These are phyloP conservation scores for Remorina albescens DNA, from an alignment of 2,797 vertebrate species.

Conservation along the genomic window DNA sequence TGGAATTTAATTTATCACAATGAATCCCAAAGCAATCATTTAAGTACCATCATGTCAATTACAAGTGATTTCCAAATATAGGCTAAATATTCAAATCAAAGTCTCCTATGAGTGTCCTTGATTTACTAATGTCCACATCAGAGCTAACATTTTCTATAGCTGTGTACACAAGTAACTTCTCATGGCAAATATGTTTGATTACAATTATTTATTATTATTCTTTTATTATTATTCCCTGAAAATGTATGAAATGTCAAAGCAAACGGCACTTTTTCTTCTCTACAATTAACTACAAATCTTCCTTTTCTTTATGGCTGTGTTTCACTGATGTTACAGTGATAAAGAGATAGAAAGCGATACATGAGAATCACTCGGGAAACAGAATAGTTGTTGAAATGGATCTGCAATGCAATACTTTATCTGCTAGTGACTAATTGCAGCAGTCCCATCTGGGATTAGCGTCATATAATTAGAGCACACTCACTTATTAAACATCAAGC, in stretches of 20 bases:
- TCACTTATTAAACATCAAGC: slow-evolving; percentile 33
- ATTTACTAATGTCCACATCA: no score
- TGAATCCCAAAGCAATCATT: slow-evolving; percentile 24
- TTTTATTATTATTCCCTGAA: no score
- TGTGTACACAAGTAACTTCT: no score
- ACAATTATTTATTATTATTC: no score
- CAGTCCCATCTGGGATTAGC: slow-evolving; percentile 14
- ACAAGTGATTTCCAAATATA: slow-evolving; percentile 23
- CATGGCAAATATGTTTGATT: no score
- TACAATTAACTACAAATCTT: neutral
- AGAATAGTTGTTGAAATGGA: slow-evolving; percentile 10
- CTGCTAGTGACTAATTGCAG: slow-evolving; percentile 32
- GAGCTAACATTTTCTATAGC: no score
- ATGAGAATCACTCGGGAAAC: slow-evolving; percentile 29
- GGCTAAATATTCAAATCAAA: slow-evolving; percentile 21
- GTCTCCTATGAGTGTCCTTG: no score
- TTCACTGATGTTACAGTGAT: slow-evolving; percentile 10
- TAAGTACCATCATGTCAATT: slow-evolving; percentile 18
- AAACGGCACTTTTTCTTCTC: no score
- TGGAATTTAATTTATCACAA: slow-evolving; percentile 14
- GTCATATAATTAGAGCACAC: slow-evolving; percentile 27
- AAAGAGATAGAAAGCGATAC: neutral
- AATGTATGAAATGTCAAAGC: no score
- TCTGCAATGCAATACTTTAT: slow-evolving; percentile 20
- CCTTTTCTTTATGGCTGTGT: slow-evolving; percentile 1